Evolutionary conservation across 30 jellyfish, hydroid and myxozoan species (phyloP).

Genomic region (Aurelia aurita complex sp. Pacific): DNA sequence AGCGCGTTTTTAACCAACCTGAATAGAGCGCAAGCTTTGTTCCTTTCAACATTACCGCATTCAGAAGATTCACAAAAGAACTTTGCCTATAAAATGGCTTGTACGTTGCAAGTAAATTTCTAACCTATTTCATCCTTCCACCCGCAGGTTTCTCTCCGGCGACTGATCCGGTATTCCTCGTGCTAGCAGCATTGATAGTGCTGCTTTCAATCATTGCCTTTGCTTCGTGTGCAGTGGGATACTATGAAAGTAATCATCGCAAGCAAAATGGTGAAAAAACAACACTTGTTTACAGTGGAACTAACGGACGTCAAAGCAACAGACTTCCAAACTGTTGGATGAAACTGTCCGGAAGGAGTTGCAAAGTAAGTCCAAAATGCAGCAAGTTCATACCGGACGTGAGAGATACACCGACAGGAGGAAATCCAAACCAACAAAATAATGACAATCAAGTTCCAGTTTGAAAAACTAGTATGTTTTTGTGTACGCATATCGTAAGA

Average conservation of each 20-base stretch:
- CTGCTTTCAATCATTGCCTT: not conserved
- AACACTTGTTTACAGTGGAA: not conserved
- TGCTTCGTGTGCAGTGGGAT: not conserved
- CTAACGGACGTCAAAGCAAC: not conserved
- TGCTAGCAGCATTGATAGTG: not conserved
- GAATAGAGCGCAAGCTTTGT: no score
- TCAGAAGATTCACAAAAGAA: no score
- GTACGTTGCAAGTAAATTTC: not conserved
- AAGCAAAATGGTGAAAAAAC: not conserved
- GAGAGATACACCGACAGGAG: not conserved
- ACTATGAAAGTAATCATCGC: not conserved
- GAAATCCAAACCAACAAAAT: not conserved
- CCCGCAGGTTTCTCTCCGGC: slow-evolving; percentile 12
- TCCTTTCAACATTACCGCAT: no score
- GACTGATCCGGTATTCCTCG: slow-evolving; percentile 18
- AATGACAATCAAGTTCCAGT: not conserved
- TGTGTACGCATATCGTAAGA: not conserved
- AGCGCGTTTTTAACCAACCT: no score
- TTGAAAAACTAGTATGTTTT: not conserved
- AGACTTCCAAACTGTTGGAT: slow-evolving; percentile 3
- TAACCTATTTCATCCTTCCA: not conserved
- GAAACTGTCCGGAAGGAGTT: slow-evolving; percentile 36
- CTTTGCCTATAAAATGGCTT: no score
- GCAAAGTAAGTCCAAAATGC: slow-evolving; percentile 34
- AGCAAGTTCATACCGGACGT: not conserved